Conservation (phyloP, 2,113 vertebrate genomes). For the Oncorhynchus tshawytscha region DNA sequence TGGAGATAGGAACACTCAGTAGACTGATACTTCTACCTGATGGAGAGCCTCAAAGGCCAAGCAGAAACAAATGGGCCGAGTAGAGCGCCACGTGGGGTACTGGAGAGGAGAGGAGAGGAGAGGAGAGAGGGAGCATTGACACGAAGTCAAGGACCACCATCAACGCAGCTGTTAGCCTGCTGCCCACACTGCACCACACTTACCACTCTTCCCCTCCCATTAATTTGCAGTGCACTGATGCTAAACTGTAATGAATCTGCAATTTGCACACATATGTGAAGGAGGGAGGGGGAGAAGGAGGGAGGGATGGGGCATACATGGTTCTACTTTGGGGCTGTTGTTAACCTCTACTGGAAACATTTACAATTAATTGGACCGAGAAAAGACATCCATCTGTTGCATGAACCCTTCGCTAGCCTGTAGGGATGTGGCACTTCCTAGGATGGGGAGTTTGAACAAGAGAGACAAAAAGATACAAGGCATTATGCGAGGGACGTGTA, state of each 20-base stretch:
- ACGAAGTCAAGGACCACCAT: slow-evolving; percentile 73
- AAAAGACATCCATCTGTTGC: slow-evolving; percentile 67
- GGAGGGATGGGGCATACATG: slow-evolving; percentile 41
- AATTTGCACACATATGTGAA: slow-evolving; percentile 72
- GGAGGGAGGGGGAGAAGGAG: slow-evolving; percentile 3
- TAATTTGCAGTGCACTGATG: slow-evolving; percentile 66
- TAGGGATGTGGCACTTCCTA: slow-evolving; percentile 55
- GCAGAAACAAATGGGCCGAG: slow-evolving; percentile 74
- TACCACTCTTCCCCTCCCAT: slow-evolving; percentile 63
- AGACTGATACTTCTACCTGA: slow-evolving; percentile 51
- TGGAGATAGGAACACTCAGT: slow-evolving; percentile 13
- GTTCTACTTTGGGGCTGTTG: slow-evolving; percentile 56
- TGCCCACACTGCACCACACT: slow-evolving; percentile 69
- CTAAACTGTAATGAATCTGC: slow-evolving; percentile 67
- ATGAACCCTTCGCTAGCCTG: slow-evolving; percentile 60
- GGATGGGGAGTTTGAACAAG: slow-evolving; percentile 40
- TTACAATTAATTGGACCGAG: slow-evolving; percentile 73
- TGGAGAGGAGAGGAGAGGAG: slow-evolving; percentile 24
- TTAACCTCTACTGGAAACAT: slow-evolving; percentile 73
- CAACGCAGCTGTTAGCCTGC: slow-evolving; percentile 61
- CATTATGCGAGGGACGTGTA: background rate
- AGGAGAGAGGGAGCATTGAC: slow-evolving; percentile 52
- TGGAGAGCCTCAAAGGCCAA: slow-evolving; percentile 58
- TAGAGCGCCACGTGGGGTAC: slow-evolving; percentile 27
- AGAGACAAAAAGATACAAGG: background rate